Conservation (phyloP, 2,113 vertebrate species). For the Brachyistius frenatus region DNA sequence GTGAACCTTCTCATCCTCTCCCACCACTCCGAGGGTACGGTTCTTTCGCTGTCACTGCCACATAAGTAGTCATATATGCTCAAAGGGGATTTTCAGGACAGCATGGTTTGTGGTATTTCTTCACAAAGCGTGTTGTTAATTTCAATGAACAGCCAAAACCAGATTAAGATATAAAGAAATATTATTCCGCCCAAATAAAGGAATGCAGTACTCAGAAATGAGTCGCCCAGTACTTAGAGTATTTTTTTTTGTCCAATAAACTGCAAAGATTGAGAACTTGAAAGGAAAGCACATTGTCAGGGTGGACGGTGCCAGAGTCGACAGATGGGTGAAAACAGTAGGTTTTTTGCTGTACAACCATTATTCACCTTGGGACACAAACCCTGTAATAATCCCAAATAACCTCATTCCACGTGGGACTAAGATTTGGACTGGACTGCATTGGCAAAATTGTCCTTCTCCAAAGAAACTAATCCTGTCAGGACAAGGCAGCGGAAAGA, state of each 20-base stretch:
- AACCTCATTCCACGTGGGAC: constrained; percentile 28
- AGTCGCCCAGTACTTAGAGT: constrained; percentile 5
- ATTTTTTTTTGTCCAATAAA: constrained; percentile 18
- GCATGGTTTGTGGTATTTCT: constrained; percentile 35
- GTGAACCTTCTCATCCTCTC: constrained; percentile 99
- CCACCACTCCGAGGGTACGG: constrained; percentile 98
- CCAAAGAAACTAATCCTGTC: constrained; percentile 31
- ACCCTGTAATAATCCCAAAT: constrained; percentile 53
- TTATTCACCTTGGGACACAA: constrained; percentile 42
- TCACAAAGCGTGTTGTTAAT: constrained; percentile 12
- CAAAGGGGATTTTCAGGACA: constrained; percentile 43
- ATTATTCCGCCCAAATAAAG: constrained; percentile 6
- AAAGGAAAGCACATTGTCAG: constrained; percentile 19
- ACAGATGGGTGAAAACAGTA: constrained; percentile 53
- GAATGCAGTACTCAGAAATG: constrained; percentile 14
- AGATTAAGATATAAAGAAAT: constrained; percentile 31
- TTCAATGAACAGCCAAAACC: constrained; percentile 35
- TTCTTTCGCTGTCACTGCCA: constrained; percentile 32
- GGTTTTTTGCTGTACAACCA: constrained; percentile 38
- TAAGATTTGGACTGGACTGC: constrained; percentile 30
- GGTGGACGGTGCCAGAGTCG: constrained; percentile 10
- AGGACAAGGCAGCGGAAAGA: not conserved
- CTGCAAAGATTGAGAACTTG: constrained; percentile 18
- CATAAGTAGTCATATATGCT: constrained; percentile 34
- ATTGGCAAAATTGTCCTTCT: constrained; percentile 20